A percentile compares a stretch with the other conserved stretches of the same genome.
Conservation (phyloP, 2,888 invertebrate genomes). For the Parascotia fuliginaria region DNA sequence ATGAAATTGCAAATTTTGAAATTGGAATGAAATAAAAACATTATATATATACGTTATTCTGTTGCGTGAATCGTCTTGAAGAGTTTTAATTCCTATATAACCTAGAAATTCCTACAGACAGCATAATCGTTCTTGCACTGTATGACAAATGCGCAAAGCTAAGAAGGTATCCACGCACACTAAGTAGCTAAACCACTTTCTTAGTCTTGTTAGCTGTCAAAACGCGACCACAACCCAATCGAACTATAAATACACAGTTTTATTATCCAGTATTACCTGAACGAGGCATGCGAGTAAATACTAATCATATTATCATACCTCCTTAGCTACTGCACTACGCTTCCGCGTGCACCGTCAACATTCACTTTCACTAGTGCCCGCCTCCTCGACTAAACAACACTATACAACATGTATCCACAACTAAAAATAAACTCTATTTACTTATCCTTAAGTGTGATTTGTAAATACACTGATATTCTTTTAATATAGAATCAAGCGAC, state of each 20-base stretch:
- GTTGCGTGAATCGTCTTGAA: not conserved
- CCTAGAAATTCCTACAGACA: not conserved
- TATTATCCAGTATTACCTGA: constrained; percentile 60
- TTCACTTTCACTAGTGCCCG: constrained; percentile 76
- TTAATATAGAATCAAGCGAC: constrained; percentile 46
- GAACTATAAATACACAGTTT: constrained; percentile 54
- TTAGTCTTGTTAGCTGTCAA: constrained; percentile 38
- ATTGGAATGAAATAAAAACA: not conserved
- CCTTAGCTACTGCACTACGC: constrained; percentile 69
- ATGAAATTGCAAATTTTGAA: not conserved
- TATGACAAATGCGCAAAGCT: constrained; percentile 24
- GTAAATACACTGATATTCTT: constrained; percentile 51
- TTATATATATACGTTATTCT: too few relatives aligned
- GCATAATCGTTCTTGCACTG: not conserved
- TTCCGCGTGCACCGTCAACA: constrained; percentile 74
- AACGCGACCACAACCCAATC: constrained; percentile 43
- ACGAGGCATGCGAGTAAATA: constrained; percentile 56
- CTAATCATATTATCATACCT: constrained; percentile 68
- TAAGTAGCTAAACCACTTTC: constrained; percentile 51
- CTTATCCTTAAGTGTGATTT: constrained; percentile 49
- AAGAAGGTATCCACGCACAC: constrained; percentile 9
- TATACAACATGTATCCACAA: too few relatives aligned
- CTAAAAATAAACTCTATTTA: constrained; percentile 53
- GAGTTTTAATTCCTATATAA: constrained; percentile 5
- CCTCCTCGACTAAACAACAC: constrained; percentile 51